Percentiles rank a stretch among this genome's conserved stretches.
phyloP scores from a whole-genome alignment of 2,113 vertebrate species.

The Leptobrachium leishanense region DNA sequence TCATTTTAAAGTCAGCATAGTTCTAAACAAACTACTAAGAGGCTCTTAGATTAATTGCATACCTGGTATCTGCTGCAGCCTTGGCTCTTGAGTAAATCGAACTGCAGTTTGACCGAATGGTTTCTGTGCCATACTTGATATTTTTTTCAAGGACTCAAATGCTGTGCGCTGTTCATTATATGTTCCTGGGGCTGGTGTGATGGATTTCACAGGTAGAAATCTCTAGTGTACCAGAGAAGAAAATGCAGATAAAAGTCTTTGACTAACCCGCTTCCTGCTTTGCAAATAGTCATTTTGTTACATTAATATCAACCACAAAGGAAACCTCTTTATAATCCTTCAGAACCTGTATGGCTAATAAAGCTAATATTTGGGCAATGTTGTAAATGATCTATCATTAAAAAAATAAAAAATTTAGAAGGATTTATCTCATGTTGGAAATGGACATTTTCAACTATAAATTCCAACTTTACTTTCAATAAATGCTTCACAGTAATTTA shows the following conservation, averaged over 20 bases:
- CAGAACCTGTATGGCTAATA: background rate
- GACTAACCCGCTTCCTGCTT: conserved; percentile 44
- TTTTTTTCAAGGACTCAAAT: conserved; percentile 67
- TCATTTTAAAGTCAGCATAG: background rate
- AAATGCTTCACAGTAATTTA: too few relatives aligned
- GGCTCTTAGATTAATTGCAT: conserved; percentile 41
- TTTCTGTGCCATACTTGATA: conserved; percentile 57
- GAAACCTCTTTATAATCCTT: conserved; percentile 9
- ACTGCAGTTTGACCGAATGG: conserved; percentile 70
- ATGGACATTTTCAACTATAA: too few relatives aligned
- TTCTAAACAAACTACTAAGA: background rate
- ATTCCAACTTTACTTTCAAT: too few relatives aligned
- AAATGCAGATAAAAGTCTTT: conserved; percentile 44
- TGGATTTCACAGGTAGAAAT: conserved; percentile 69
- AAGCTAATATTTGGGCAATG: conserved; percentile 1
- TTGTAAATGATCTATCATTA: background rate
- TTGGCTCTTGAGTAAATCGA: conserved; percentile 59
- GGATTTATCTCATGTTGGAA: too few relatives aligned
- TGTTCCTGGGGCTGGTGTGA: conserved; percentile 71
- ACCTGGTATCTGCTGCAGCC: conserved; percentile 64
- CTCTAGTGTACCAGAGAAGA: conserved; percentile 61
- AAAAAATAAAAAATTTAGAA: too few relatives aligned
- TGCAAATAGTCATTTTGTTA: conserved; percentile 39
- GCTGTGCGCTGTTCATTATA: conserved; percentile 70
- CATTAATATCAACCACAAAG: conserved; percentile 1